Base-by-base conservation (phyloP, 2,113 vertebrate genomes). In the Pyxicephalus adspersus region DNA sequence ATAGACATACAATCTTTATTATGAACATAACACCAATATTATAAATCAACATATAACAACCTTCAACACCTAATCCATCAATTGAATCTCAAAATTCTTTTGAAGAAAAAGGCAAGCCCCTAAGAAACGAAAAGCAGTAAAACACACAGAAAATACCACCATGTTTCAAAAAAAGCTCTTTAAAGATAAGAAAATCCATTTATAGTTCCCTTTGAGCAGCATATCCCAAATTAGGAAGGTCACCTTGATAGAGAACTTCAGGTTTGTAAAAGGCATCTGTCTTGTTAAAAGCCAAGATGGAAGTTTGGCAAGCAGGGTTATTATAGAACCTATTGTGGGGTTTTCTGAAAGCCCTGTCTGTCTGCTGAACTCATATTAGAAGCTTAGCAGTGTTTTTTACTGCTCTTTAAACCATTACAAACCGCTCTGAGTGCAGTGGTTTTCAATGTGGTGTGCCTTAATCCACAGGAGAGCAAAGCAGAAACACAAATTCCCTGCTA, bases 381-480 rank as follows among this genome's bases (percentile, higher is more conserved):
- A 75, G 80, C 80, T 75, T 75, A 75, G 61, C 26, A 65, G 38
- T 66, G 58, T 73, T 72, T 79, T 79, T 68, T 65, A 71, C 61
- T 75, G 71, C 80, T 82, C 70, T 82, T 82, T 75, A 82, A 82
- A 82, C 68, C 80, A 82, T 82, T 82, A 82, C 61, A 65, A 74
- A 65, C 80, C 68, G 61, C 80, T 82, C 70, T 63, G 80, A 82
- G 71, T 66, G 71, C 80, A 38, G 61, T 66, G 80, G 80, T 82
- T 75, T 81, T 75, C 71, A 75, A 51, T 82, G 70, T 75, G 80
- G 80, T 73, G n/a, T 66, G 70, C 71, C 68, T 65, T 73, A 82
- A 82, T 75, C 61, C 70, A 75, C 80, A 75, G 80, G 80, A 82
- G 80, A 65, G 80, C 80, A 45, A 66, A 66, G 80, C 50, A 74